Conservation (phyloP, 2,888 invertebrate species). For the Nomada flava region DNA sequence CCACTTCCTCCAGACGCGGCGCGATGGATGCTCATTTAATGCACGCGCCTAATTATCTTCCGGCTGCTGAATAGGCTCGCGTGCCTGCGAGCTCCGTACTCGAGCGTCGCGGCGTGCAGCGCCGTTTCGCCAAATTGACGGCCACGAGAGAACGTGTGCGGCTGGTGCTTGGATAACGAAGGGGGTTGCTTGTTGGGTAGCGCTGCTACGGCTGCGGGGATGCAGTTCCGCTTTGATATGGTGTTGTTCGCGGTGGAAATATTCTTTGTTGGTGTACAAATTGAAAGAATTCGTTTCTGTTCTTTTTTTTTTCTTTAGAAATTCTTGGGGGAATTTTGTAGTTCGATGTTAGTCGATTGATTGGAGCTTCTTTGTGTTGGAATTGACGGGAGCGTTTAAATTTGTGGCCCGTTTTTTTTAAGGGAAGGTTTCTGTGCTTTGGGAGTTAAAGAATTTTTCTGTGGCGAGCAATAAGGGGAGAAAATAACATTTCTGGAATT, state of each 20-base stretch:
- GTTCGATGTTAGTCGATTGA: too few relatives aligned
- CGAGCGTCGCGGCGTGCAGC: neutral
- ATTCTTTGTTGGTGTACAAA: too few relatives aligned
- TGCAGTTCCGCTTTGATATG: neutral
- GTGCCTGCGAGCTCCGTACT: constrained; percentile 41
- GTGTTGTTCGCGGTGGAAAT: too few relatives aligned
- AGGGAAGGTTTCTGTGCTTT: too few relatives aligned
- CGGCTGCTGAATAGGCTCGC: constrained; percentile 51
- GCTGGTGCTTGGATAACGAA: constrained; percentile 20
- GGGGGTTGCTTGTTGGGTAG: too few relatives aligned
- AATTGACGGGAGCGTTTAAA: too few relatives aligned
- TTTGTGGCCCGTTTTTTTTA: too few relatives aligned
- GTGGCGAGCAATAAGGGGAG: too few relatives aligned
- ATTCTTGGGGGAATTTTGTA: neutral
- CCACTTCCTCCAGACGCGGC: constrained; percentile 53
- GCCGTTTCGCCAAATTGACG: constrained; percentile 35
- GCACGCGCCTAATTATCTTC: constrained; percentile 59
- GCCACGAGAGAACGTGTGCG: neutral
- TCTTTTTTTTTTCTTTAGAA: neutral
- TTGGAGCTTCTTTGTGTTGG: too few relatives aligned
- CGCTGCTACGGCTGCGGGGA: neutral
- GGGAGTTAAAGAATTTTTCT: too few relatives aligned
- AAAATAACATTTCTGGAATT: too few relatives aligned
- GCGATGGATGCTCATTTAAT: constrained; percentile 53
- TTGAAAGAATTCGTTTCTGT: too few relatives aligned